Evolutionary conservation across 1,140 invertebrate species (phyloP), one percentile per base, ranked within the genome.

Genomic region (Halesus radiatus): DNA sequence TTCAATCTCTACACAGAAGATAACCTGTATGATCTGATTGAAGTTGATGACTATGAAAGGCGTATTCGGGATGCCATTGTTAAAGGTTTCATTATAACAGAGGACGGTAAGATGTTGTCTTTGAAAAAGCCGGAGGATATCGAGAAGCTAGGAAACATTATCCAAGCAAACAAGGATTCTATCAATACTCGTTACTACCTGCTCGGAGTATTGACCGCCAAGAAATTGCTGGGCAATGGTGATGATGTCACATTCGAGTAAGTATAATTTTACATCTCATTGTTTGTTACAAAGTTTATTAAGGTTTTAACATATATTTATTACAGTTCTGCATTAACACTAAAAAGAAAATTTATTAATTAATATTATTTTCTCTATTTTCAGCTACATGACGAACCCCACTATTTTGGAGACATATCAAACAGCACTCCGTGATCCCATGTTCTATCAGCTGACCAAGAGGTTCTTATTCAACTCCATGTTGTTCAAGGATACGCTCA

Each of bases 31-130:
- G 84, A 87, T 77, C 82, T 90, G 5, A 76, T 88, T 80, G 86
- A 89, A 80, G 86, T 91, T 76, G 85, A 90, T 20, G 88, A 90
- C 77, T 87, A 88, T 80, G 92, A 92, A 83, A 85, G 84, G n/a
- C 88, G 92, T 77, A 88, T 94, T n/a, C 85, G 87, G 13, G 86
- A 89, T 29, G 89, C 90, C n/a, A 90, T 94, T 52, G 91, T 92
- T 79, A 82, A 80, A 8, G 92, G 93, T 45, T 89, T 85, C 78
- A 85, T 85, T 79, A 85, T 85, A 8, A 85, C 87, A 73, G 58
- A 78, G 20, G 80, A 81, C 8, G 91, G 91, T 0, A 88, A 87
- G 16, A 85, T 86, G 18, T 84, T 93, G 45, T 87, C 88, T 76
- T 84, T 94, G 29, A 91, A 90, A 85, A 90, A 91, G 80, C 77